Percentiles rank a stretch among this genome's conserved stretches.
Conservation (phyloP, 2,888 invertebrate genomes). For the Tubiluchus corallicola region DNA sequence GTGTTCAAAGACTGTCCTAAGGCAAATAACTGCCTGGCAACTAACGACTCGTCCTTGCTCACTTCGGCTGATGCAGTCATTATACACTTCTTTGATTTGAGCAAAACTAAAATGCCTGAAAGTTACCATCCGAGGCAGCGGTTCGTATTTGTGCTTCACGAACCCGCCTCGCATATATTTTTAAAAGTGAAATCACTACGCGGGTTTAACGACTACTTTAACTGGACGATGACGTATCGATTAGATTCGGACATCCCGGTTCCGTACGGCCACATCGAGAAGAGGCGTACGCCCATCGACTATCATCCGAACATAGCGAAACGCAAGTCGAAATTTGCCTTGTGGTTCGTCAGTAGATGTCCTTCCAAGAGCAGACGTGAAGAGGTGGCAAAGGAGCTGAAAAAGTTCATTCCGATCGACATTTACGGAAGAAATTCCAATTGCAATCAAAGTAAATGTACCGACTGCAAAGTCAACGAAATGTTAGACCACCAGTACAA, state of each 20-base stretch:
- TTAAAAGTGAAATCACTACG: background rate
- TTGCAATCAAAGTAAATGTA: background rate
- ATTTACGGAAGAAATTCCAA: slow-evolving; percentile 1
- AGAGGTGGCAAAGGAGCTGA: slow-evolving; percentile 6
- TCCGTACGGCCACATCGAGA: slow-evolving; percentile 2
- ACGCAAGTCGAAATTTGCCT: slow-evolving; percentile 2
- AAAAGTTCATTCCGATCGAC: slow-evolving; percentile 5
- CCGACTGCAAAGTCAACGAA: slow-evolving; percentile 5
- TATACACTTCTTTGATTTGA: slow-evolving; percentile 5
- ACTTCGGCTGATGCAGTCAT: slow-evolving; percentile 8
- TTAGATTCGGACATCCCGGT: slow-evolving; percentile 8
- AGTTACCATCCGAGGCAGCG: slow-evolving; percentile 6
- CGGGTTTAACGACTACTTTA: slow-evolving; percentile 2
- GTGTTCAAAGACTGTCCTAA: background rate
- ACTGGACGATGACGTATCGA: slow-evolving; percentile 9
- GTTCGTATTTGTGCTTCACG: slow-evolving; percentile 7
- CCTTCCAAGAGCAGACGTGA: slow-evolving; percentile 4
- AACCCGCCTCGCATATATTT: slow-evolving; percentile 6
- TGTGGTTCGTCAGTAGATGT: slow-evolving; percentile 8
- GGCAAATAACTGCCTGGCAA: slow-evolving; percentile 4
- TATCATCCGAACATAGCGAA: background rate
- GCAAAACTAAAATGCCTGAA: background rate
- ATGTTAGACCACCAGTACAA: slow-evolving; percentile 5
- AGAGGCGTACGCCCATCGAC: slow-evolving; percentile 4
- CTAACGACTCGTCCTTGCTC: background rate